A percentile compares a stretch with the other conserved stretches of the same genome.
Evolutionary conservation across 2,113 vertebrate genomes (phyloP).

Genomic region (Sminthopsis crassicaudata): DNA sequence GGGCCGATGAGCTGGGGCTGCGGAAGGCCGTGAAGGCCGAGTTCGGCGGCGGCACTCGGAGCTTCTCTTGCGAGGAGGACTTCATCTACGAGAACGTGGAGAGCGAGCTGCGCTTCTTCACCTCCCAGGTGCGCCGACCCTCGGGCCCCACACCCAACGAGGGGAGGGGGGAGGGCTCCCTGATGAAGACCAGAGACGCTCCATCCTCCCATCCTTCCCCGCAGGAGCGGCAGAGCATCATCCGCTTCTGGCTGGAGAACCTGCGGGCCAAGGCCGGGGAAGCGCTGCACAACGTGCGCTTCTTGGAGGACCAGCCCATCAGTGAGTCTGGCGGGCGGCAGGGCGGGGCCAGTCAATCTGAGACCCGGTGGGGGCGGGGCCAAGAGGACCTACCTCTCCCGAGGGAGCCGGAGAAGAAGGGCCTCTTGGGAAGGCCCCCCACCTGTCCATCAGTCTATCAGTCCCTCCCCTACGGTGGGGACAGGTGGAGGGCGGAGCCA

Average conservation of each 20-base stretch:
- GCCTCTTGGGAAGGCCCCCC: not conserved
- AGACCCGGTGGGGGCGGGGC: not conserved
- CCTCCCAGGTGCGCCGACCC: conserved; percentile 90
- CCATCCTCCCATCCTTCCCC: conserved; percentile 20
- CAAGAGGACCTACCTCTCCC: conserved; percentile 90
- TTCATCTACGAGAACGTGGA: conserved; percentile 99
- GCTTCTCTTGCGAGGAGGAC: conserved; percentile 97
- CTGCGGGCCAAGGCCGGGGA: conserved; percentile 96
- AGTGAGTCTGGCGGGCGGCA: conserved; percentile 83
- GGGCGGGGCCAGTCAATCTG: conserved; percentile 85
- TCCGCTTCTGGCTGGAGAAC: conserved; percentile 97
- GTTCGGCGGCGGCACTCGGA: conserved; percentile 92
- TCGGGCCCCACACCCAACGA: not conserved
- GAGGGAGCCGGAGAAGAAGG: not conserved
- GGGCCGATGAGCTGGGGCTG: conserved; percentile 94
- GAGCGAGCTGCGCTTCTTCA: conserved; percentile 96
- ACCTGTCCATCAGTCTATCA: conserved; percentile 85
- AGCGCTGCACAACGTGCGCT: conserved; percentile 95
- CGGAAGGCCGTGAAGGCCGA: conserved; percentile 94
- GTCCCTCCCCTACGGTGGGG: too few relatives aligned
- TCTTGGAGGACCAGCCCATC: conserved; percentile 98
- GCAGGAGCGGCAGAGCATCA: conserved; percentile 97
- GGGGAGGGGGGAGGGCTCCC: fast-evolving
- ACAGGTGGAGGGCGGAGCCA: not conserved
- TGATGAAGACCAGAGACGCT: not conserved